phyloP scores from a whole-genome alignment of 2,888 invertebrate genomes.

The Resseliella maxima region DNA sequence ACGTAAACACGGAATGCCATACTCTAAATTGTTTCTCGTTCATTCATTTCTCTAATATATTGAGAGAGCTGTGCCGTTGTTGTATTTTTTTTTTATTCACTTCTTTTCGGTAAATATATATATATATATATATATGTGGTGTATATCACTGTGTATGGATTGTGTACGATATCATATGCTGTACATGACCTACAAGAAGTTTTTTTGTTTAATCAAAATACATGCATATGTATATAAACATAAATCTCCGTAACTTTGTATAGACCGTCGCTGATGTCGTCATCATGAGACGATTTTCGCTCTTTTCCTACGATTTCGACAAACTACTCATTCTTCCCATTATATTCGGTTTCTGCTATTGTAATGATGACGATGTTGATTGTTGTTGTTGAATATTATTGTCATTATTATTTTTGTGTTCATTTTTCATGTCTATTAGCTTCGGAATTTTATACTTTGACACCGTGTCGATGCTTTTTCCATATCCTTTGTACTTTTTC shows the following conservation, averaged over 20 bases:
- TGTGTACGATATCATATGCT: conserved; percentile 34
- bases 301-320: conserved; percentile 36
- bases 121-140: not conserved
- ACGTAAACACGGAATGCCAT: conserved; percentile 39
- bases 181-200: conserved; percentile 53
- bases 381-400: not conserved
- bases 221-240: conserved; percentile 43
- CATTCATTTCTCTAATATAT: conserved; percentile 14
- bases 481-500: not conserved
- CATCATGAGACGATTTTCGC: conserved; percentile 44
- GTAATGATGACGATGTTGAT: not conserved
- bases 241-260: conserved; percentile 44
- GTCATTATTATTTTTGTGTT: not conserved
- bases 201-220: conserved; percentile 51
- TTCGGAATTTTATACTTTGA: conserved; percentile 32
- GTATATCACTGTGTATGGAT: not conserved
- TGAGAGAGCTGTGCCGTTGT: not conserved
- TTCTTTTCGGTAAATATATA: not conserved
- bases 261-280: conserved; percentile 13
- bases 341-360: not conserved
- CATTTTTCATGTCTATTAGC: conserved; percentile 51
- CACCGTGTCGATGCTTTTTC: conserved; percentile 29
- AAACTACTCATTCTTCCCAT: conserved; percentile 8
- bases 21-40: conserved; percentile 37
- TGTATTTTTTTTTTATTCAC: not conserved